These are phyloP conservation scores for Bucorvus abyssinicus DNA, from an alignment of 2,797 vertebrate species.

Conservation along the genomic window DNA sequence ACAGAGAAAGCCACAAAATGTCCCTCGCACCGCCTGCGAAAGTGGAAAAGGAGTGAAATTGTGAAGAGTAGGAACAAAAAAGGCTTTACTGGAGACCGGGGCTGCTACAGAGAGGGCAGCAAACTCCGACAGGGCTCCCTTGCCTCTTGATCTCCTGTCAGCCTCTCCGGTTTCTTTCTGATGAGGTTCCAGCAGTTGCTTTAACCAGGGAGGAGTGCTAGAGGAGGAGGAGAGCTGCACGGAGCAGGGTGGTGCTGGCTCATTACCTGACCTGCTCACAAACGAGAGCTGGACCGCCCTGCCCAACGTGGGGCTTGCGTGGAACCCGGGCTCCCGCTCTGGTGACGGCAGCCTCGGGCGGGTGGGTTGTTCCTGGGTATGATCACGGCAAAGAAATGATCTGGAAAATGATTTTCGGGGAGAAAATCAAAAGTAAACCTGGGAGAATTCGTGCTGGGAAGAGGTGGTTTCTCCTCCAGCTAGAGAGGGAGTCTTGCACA, in stretches of 20 bases:
- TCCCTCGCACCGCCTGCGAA: not conserved
- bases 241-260: not conserved
- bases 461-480: not conserved
- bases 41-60: not conserved
- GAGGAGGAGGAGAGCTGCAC: not conserved
- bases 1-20: accelerated
- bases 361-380: accelerated
- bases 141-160: not conserved
- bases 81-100: not conserved
- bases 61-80: not conserved
- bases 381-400: accelerated
- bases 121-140: not conserved
- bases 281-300: accelerated
- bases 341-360: too few species aligned
- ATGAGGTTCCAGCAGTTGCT: not conserved
- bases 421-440: not conserved
- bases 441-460: accelerated
- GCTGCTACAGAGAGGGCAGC: not conserved
- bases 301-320: accelerated
- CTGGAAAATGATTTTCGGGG: not conserved
- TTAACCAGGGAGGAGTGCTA: not conserved
- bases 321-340: not conserved
- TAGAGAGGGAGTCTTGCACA: not conserved
- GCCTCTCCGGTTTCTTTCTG: not conserved
- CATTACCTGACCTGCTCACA: not conserved